These are phyloP conservation scores for Octonoba sinensis DNA, from an alignment of 2,888 invertebrate species.

Conservation along the genomic window DNA sequence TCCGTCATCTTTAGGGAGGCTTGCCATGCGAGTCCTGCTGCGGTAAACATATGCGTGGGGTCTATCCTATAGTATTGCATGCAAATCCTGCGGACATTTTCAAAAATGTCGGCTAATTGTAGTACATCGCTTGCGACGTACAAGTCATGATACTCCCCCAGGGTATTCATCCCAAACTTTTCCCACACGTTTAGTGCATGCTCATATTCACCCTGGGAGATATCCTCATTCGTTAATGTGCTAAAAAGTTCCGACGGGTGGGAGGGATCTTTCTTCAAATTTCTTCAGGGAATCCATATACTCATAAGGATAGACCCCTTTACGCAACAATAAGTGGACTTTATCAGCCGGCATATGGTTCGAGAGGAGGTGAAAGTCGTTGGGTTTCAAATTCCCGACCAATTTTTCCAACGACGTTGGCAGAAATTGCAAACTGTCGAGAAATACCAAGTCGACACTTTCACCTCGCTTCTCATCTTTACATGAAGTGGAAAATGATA, in stretches of 20 bases:
- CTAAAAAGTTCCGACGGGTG: not conserved
- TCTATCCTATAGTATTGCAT: slow-evolving; percentile 66
- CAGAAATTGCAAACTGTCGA: no score
- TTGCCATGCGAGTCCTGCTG: slow-evolving; percentile 65
- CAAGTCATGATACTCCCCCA: slow-evolving; percentile 67
- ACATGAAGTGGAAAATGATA: no score
- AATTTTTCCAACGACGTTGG: no score
- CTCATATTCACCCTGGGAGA: no score
- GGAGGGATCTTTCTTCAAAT: slow-evolving; percentile 16
- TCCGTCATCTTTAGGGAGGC: slow-evolving; percentile 61
- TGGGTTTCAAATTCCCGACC: no score
- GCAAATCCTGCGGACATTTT: slow-evolving; percentile 67
- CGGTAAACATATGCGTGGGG: slow-evolving; percentile 65
- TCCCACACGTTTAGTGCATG: no score
- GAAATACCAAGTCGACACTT: no score
- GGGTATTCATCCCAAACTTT: slow-evolving; percentile 64
- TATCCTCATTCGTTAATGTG: no score
- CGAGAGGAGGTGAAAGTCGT: no score
- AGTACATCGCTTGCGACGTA: slow-evolving; percentile 66
- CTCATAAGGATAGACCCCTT: slow-evolving; percentile 28
- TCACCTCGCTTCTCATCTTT: no score
- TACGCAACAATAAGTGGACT: not conserved
- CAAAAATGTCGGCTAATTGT: slow-evolving; percentile 67
- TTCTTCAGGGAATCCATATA: not conserved
- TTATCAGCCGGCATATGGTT: no score